phyloP scores from a whole-genome alignment of 2,888 invertebrate species.

The Ellobium chinense region DNA sequence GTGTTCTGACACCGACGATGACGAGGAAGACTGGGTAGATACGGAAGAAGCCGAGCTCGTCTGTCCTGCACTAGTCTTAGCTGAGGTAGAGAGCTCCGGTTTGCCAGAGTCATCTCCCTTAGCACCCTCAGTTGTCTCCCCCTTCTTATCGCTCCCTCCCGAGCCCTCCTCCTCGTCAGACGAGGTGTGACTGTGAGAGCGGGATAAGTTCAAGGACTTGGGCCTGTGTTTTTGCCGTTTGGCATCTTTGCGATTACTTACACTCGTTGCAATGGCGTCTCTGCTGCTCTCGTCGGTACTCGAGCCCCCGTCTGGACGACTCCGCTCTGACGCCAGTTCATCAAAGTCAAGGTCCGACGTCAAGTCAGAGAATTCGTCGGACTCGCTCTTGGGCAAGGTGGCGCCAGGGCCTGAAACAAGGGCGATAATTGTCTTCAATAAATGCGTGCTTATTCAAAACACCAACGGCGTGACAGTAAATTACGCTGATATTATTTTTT shows the following conservation, averaged over 20 bases:
- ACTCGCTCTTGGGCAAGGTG: constrained; percentile 67
- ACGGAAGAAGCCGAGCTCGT: background rate
- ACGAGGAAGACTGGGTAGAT: background rate
- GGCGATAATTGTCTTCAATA: too few relatives aligned
- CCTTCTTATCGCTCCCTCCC: background rate
- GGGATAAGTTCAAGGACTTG: constrained; percentile 69
- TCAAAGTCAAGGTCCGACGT: constrained; percentile 71
- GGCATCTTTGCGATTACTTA: constrained; percentile 60
- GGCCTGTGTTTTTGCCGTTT: constrained; percentile 67
- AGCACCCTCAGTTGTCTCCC: background rate
- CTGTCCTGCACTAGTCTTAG: background rate
- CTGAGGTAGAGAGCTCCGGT: background rate
- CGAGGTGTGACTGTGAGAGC: constrained; percentile 72
- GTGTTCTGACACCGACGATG: background rate
- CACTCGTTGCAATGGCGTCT: constrained; percentile 53
- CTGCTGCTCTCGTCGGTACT: constrained; percentile 70
- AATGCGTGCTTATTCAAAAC: too few relatives aligned
- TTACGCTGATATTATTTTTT: too few relatives aligned
- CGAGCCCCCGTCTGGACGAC: constrained; percentile 62
- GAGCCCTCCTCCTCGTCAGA: constrained; percentile 61
- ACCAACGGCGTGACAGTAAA: too few relatives aligned
- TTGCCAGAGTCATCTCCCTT: background rate
- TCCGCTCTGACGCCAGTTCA: constrained; percentile 65
- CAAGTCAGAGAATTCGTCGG: constrained; percentile 71
- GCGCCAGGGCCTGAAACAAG: constrained; percentile 51